Evolutionary conservation across 30 jellyfish, hydroid and myxozoan genomes (phyloP).

Genomic region (Sanderia malayensis): DNA sequence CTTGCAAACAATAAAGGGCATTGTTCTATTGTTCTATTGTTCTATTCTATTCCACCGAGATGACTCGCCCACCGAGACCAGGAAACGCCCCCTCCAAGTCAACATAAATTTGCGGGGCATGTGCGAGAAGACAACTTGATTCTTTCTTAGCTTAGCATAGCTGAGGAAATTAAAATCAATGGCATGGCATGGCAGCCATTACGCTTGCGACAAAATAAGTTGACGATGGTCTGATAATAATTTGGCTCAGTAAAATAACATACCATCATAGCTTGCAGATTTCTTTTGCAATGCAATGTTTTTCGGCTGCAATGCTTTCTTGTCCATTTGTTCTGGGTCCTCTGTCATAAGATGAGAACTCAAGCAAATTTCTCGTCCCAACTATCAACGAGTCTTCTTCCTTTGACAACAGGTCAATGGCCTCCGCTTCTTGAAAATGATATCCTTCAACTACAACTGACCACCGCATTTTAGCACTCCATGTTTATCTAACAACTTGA

Average conservation of each 20-base stretch:
- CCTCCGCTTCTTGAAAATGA: slow-evolving; percentile 4
- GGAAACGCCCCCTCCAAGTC: no score
- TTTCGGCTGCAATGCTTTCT: neutral
- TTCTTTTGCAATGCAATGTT: neutral
- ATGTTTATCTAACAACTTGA: neutral
- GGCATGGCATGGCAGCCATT: no score
- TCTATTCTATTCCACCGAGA: neutral
- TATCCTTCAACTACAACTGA: neutral
- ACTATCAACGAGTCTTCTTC: neutral
- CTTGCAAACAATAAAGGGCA: neutral
- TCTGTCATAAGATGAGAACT: neutral
- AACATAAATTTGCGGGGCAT: no score
- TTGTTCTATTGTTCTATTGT: neutral
- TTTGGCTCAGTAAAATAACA: no score
- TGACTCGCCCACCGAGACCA: no score
- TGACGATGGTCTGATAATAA: no score
- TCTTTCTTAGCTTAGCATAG: no score
- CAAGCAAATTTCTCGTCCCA: no score
- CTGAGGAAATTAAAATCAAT: no score
- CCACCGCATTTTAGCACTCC: slow-evolving; percentile 4
- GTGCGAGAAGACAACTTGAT: no score
- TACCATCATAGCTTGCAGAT: neutral
- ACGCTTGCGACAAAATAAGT: no score
- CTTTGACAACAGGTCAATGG: neutral
- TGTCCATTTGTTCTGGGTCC: neutral